These are phyloP conservation scores for Ciconia boyciana DNA, from an alignment of 2,113 vertebrate genomes.

Conservation along the genomic window DNA sequence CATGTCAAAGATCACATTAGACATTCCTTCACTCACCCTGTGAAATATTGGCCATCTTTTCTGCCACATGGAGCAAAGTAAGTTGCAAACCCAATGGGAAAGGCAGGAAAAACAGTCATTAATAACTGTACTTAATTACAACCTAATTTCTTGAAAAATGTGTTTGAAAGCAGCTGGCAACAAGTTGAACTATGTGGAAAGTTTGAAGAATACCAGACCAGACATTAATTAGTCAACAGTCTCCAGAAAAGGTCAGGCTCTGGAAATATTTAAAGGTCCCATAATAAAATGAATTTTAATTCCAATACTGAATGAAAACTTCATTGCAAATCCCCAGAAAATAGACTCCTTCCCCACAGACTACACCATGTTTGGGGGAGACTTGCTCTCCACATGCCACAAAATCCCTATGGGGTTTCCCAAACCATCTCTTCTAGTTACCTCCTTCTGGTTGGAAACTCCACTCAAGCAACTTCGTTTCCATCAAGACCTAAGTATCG, in stretches of 20 bases:
- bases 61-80: slow-evolving; percentile 29
- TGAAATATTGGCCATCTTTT: slow-evolving; percentile 34
- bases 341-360: neutral
- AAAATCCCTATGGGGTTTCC: neutral
- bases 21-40: neutral
- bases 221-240: slow-evolving; percentile 64
- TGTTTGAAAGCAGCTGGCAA: slow-evolving; percentile 62
- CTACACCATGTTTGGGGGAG: neutral
- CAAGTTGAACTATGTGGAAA: slow-evolving; percentile 54
- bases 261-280: slow-evolving; percentile 61
- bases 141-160: slow-evolving; percentile 59
- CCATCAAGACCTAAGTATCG: neutral
- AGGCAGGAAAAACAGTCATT: slow-evolving; percentile 52
- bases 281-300: slow-evolving; percentile 53
- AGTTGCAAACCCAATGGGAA: slow-evolving; percentile 51
- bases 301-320: slow-evolving; percentile 29
- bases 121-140: slow-evolving; percentile 63
- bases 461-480: neutral
- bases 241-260: slow-evolving; percentile 53
- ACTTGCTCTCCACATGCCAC: neutral
- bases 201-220: slow-evolving; percentile 65
- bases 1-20: neutral
- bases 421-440: neutral
- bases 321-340: neutral
- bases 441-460: neutral